Conservation (phyloP, 1,140 invertebrate species). For the Anoplolepis gracilipes region DNA sequence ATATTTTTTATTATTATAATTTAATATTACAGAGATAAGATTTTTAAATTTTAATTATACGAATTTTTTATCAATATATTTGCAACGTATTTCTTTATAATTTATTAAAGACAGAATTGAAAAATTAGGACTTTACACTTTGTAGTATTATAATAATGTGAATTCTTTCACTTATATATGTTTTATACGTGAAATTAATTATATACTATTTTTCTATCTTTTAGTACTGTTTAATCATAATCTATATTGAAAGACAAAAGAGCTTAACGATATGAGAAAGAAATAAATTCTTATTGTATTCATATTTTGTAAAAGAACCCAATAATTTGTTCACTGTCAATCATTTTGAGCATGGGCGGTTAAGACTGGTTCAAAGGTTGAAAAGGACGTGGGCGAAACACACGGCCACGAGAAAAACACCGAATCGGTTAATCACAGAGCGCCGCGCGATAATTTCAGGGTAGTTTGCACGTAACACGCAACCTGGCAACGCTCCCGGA, state of each 20-base stretch:
- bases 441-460: conserved; percentile 56
- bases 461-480: conserved; percentile 54
- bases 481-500: conserved; percentile 41
- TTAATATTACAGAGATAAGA: not conserved
- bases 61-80: not conserved
- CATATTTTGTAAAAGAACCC: conserved; percentile 11
- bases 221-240: not conserved
- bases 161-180: not conserved
- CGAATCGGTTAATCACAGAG: conserved; percentile 54
- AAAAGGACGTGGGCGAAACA: conserved; percentile 30
- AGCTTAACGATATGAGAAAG: not conserved
- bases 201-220: not conserved
- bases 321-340: conserved; percentile 36
- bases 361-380: conserved; percentile 39
- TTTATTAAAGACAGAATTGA: not conserved
- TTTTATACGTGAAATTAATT: conserved; percentile 2
- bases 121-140: not conserved
- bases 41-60: not conserved
- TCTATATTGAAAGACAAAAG: not conserved
- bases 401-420: conserved; percentile 30
- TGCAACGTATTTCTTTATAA: no score
- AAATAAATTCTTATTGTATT: conserved; percentile 8
- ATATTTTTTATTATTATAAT: not conserved
- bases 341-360: conserved; percentile 44
- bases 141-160: not conserved